A percentile compares a stretch with the other conserved stretches of the same genome.
Conservation (phyloP, 2,113 vertebrate genomes). For the rabbit (Oryctolagus cuniculus) region DNA sequence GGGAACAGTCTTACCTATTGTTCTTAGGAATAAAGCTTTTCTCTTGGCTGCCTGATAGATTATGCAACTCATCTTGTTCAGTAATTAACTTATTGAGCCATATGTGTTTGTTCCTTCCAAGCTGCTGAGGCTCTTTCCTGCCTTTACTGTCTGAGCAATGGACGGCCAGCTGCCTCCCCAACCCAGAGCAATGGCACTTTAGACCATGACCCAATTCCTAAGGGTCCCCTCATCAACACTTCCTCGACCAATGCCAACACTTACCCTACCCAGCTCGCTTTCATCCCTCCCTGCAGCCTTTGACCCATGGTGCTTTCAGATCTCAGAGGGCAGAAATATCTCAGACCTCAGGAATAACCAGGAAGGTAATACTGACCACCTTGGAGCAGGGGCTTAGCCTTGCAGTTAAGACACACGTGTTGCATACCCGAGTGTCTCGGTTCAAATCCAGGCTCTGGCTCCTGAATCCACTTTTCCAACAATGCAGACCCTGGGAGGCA, state of each 20-base stretch:
- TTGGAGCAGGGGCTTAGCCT: no score
- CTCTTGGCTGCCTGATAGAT: constrained; percentile 43
- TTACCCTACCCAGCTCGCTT: background rate
- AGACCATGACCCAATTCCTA: background rate
- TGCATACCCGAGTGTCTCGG: no score
- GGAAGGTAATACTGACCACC: background rate
- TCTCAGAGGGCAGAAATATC: background rate
- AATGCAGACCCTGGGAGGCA: no score
- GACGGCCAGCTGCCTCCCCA: background rate
- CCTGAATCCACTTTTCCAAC: no score
- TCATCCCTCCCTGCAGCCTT: background rate
- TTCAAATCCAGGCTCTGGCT: no score
- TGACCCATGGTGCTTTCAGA: background rate
- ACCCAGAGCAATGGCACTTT: background rate
- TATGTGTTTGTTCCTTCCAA: background rate
- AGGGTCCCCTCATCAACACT: background rate
- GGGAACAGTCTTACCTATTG: constrained; percentile 2
- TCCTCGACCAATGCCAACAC: background rate
- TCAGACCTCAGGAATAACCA: background rate
- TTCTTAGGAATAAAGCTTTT: constrained; percentile 27
- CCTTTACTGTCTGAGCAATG: background rate
- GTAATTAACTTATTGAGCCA: constrained; percentile 40
- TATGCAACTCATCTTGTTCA: background rate
- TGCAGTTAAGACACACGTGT: no score
- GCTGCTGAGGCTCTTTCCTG: background rate